Percentiles rank a stretch among this genome's conserved stretches.
phyloP scores from a whole-genome alignment of 2,797 vertebrate species.

The Epinephelus coioides region DNA sequence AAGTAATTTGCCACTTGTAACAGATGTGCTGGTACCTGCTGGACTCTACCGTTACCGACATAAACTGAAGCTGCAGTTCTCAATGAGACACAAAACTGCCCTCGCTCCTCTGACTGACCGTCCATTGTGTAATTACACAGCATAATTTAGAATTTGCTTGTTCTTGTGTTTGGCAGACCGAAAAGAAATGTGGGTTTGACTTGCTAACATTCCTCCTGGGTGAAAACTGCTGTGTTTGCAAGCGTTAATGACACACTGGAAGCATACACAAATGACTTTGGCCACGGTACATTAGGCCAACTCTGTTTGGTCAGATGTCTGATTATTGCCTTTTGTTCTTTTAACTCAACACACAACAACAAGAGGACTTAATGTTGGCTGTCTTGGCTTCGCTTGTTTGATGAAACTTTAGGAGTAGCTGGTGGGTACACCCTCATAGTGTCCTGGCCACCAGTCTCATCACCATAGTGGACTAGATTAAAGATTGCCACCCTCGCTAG shows the following conservation, averaged over 20 bases:
- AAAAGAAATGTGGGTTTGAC: slow-evolving; percentile 10
- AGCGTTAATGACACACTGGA: slow-evolving; percentile 17
- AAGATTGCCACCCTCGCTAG: no score
- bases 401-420: slow-evolving; percentile 14
- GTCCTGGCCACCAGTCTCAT: slow-evolving; percentile 1
- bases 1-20: no score
- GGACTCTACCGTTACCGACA: neutral
- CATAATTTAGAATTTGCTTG: neutral
- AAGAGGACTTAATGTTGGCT: neutral
- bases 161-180: neutral
- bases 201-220: slow-evolving; percentile 4
- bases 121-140: neutral
- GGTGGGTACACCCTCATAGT: neutral
- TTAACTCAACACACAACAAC: neutral
- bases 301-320: slow-evolving; percentile 16
- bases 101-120: neutral
- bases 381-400: neutral
- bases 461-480: neutral
- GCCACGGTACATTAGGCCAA: slow-evolving; percentile 17
- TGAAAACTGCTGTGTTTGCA: slow-evolving; percentile 24
- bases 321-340: slow-evolving; percentile 11
- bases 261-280: slow-evolving; percentile 19
- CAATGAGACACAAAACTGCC: neutral
- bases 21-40: neutral
- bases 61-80: neutral